Percentiles rank a stretch among this genome's conserved stretches.
Conservation (phyloP, 2,797 vertebrate species). For the Spatula clypeata region DNA sequence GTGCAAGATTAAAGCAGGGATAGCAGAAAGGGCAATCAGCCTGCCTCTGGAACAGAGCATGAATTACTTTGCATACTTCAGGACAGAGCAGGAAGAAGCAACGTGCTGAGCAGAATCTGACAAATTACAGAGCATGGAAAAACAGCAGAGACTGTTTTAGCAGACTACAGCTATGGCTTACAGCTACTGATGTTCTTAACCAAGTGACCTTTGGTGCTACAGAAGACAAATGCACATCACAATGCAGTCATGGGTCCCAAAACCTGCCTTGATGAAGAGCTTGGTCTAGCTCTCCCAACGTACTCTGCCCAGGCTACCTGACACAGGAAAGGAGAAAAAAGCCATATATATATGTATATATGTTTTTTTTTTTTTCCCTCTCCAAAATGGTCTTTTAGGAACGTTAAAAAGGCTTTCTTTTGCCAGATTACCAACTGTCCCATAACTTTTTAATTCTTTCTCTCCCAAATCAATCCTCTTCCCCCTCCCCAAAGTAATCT, state of each 20-base stretch:
- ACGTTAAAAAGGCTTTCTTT: neutral
- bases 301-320: neutral
- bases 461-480: neutral
- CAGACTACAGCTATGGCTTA: neutral
- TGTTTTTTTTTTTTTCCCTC: neutral
- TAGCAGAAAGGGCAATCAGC: neutral
- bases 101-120: neutral
- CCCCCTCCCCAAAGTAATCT: neutral
- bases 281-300: neutral
- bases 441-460: neutral
- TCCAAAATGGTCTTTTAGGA: neutral
- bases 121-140: neutral
- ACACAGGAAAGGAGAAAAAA: neutral
- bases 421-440: neutral
- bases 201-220: neutral
- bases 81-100: neutral
- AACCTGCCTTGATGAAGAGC: accelerated
- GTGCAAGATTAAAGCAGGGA: neutral
- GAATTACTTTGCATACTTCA: accelerated
- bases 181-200: neutral
- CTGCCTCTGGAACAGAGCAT: accelerated
- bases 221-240: neutral
- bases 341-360: too few species aligned
- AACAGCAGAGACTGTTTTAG: neutral
- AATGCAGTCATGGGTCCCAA: neutral